A percentile compares a stretch with the other conserved stretches of the same genome.
Evolutionary conservation across 2,888 invertebrate species (phyloP).

Genomic region (Lycocerus yunnanus): DNA sequence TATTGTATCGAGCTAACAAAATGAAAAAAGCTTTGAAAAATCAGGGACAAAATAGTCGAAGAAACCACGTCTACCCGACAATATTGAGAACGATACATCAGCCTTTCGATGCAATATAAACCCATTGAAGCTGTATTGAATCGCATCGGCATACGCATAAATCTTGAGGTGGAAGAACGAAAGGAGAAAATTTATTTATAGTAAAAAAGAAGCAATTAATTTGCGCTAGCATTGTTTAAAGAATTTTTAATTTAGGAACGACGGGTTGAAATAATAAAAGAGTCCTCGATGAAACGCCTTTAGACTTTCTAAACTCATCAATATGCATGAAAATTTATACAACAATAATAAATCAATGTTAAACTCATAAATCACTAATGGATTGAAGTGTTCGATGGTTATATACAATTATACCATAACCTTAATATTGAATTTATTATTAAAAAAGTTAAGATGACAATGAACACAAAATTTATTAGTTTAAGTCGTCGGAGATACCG

Average conservation of each 20-base stretch:
- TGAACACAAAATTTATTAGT: slow-evolving; percentile 16
- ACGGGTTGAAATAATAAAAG: background rate
- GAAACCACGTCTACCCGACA: slow-evolving; percentile 18
- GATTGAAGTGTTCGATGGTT: background rate
- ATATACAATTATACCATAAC: background rate
- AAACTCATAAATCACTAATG: background rate
- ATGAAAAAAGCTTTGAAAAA: background rate
- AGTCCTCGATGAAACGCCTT: background rate
- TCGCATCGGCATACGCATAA: slow-evolving; percentile 22
- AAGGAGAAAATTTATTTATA: slow-evolving; percentile 23
- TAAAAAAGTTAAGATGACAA: slow-evolving; percentile 15
- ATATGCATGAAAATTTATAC: background rate
- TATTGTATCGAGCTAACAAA: background rate
- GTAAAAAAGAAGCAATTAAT: slow-evolving; percentile 4
- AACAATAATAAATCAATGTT: background rate
- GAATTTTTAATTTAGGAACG: background rate
- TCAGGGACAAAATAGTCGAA: slow-evolving; percentile 7
- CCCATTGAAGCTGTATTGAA: slow-evolving; percentile 26
- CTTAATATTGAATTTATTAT: slow-evolving; percentile 9
- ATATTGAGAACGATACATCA: slow-evolving; percentile 35
- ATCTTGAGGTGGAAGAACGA: slow-evolving; percentile 18
- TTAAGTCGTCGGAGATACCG: slow-evolving; percentile 9
- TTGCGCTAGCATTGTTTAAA: background rate
- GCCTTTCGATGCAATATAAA: slow-evolving; percentile 32
- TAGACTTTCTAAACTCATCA: background rate